These are phyloP conservation scores for Plutomurus gul DNA, from an alignment of 1,140 invertebrate species.

Conservation along the genomic window DNA sequence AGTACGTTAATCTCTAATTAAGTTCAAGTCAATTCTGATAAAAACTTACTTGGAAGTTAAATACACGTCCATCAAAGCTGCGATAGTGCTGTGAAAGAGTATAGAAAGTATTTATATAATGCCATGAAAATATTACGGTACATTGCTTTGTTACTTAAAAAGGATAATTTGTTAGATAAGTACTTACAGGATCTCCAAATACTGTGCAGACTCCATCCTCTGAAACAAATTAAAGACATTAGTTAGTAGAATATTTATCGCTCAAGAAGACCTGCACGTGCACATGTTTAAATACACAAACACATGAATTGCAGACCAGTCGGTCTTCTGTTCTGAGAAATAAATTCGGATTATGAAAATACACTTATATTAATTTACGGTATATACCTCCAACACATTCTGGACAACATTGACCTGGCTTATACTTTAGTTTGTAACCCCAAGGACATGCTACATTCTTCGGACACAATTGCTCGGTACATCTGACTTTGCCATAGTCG, in stretches of 20 bases:
- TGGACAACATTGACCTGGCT: conserved; percentile 80
- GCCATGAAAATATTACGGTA: too few relatives aligned
- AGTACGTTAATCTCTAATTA: background rate
- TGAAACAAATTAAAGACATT: conserved; percentile 56
- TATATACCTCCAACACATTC: conserved; percentile 77
- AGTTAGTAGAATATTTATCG: too few relatives aligned
- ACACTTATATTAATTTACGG: background rate
- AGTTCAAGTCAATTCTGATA: background rate
- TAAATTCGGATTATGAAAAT: conserved; percentile 16
- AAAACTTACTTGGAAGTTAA: conserved; percentile 73
- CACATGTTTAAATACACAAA: background rate
- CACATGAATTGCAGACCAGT: too few relatives aligned
- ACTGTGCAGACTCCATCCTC: conserved; percentile 86
- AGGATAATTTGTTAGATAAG: too few relatives aligned
- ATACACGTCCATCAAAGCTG: conserved; percentile 89
- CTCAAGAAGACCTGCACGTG: too few relatives aligned
- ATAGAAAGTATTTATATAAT: too few relatives aligned
- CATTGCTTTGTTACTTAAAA: too few relatives aligned
- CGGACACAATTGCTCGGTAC: conserved; percentile 75
- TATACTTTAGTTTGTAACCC: conserved; percentile 71
- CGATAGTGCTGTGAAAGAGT: too few relatives aligned
- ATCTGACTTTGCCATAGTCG: conserved; percentile 75
- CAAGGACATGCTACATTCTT: conserved; percentile 68
- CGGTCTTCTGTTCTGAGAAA: too few relatives aligned
- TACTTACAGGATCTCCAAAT: conserved; percentile 89